A percentile compares a stretch with the other conserved stretches of the same genome.
These are phyloP conservation scores for Holcopasites calliopsidis DNA, from an alignment of 1,140 invertebrate species.

Conservation along the genomic window DNA sequence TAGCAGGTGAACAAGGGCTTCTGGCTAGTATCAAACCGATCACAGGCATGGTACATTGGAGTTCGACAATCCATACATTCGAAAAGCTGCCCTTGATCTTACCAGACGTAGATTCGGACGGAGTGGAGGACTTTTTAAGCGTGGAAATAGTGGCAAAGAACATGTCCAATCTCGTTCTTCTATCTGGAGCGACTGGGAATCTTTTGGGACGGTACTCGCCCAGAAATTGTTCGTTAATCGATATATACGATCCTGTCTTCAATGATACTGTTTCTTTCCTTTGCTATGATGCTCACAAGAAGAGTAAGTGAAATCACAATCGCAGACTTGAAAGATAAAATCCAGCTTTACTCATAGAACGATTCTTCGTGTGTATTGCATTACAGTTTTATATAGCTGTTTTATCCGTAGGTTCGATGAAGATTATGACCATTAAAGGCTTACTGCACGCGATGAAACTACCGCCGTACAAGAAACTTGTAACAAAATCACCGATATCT, in stretches of 20 bases:
- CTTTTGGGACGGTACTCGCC: slow-evolving; percentile 68
- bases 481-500: slow-evolving; percentile 10
- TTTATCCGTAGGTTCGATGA: slow-evolving; percentile 59
- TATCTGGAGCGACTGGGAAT: slow-evolving; percentile 83
- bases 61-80: slow-evolving; percentile 78
- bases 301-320: slow-evolving; percentile 51
- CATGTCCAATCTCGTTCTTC: slow-evolving; percentile 81
- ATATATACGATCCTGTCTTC: slow-evolving; percentile 77
- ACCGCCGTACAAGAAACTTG: slow-evolving; percentile 49
- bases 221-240: slow-evolving; percentile 77
- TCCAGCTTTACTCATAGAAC: background rate
- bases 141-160: slow-evolving; percentile 77
- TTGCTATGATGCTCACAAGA: slow-evolving; percentile 60
- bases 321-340: slow-evolving; percentile 36
- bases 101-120: slow-evolving; percentile 86
- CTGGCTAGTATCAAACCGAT: slow-evolving; percentile 85
- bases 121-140: slow-evolving; percentile 84
- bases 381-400: background rate
- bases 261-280: slow-evolving; percentile 69
- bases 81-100: slow-evolving; percentile 86
- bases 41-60: slow-evolving; percentile 85
- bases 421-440: slow-evolving; percentile 56
- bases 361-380: background rate
- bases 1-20: slow-evolving; percentile 84
- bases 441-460: slow-evolving; percentile 62